Percentiles rank a stretch among this genome's conserved stretches.
phyloP scores from a whole-genome alignment of 2,797 vertebrate genomes.

The Neoniphon sammara region DNA sequence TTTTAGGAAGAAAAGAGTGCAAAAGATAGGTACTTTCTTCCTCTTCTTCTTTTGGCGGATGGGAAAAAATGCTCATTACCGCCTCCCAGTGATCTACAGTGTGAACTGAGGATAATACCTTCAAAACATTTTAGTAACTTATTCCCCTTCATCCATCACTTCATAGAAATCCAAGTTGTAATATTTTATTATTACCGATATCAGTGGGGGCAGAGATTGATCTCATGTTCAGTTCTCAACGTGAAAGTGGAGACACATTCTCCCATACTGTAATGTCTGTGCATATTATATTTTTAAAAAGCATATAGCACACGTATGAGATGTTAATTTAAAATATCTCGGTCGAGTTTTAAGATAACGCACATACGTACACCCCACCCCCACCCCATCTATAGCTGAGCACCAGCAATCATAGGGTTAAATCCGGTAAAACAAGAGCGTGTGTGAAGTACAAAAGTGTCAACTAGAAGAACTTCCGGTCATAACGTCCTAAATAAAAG shows the following conservation, averaged over 20 bases:
- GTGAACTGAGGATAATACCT: not conserved
- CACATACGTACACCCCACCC: not conserved
- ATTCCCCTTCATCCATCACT: no score
- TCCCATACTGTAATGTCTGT: no score
- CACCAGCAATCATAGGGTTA: not conserved
- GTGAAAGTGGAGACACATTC: no score
- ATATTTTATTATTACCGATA: not conserved
- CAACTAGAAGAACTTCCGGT: not conserved
- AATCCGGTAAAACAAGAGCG: not conserved
- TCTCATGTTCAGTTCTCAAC: no score
- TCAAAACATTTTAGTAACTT: no score
- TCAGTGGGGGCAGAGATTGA: not conserved
- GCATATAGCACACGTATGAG: not conserved
- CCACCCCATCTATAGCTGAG: not conserved
- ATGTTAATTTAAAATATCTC: not conserved
- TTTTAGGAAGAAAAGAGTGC: no score
- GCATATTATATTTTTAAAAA: not conserved
- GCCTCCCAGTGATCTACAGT: slow-evolving; percentile 25
- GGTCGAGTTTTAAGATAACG: not conserved
- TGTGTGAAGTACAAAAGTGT: not conserved
- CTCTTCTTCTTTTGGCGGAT: slow-evolving; percentile 9
- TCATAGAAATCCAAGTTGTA: no score
- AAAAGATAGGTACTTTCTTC: slow-evolving; percentile 28
- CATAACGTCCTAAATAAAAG: slow-evolving; percentile 5
- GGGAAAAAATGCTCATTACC: slow-evolving; percentile 9